Evolutionary conservation across 2,797 vertebrate genomes (phyloP).

Genomic region (Hydrocynus forskahlii): DNA sequence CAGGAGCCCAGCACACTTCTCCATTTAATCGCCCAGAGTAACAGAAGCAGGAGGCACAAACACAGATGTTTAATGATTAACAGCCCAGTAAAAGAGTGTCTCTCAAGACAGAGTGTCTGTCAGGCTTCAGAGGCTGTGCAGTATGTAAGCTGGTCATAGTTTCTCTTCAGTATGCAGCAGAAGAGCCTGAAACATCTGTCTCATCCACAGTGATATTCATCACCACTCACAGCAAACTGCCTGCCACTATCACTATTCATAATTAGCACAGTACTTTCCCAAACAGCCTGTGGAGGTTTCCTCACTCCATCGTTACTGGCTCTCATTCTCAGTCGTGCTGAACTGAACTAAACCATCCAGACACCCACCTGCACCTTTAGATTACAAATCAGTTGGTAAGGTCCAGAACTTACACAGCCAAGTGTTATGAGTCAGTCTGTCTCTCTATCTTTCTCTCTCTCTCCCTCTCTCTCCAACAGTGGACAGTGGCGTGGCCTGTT

Average conservation of each 20-base stretch:
- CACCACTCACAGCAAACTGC: conserved; percentile 76
- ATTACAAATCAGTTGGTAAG: neutral
- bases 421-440: too few relatives aligned
- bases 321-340: conserved; percentile 1
- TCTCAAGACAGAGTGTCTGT: neutral
- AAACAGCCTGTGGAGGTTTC: conserved; percentile 74
- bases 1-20: neutral
- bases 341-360: neutral
- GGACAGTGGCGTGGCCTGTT: conserved; percentile 69
- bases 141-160: conserved; percentile 36
- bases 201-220: conserved; percentile 76
- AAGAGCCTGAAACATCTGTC: conserved; percentile 71
- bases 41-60: neutral
- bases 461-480: conserved; percentile 42
- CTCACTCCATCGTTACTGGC: conserved; percentile 61
- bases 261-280: conserved; percentile 78
- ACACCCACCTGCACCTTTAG: neutral
- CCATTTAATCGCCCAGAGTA: neutral
- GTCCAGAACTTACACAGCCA: neutral
- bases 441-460: neutral
- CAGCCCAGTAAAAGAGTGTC: neutral
- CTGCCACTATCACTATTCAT: conserved; percentile 72
- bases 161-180: conserved; percentile 12
- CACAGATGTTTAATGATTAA: neutral
- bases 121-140: conserved; percentile 8